Evolutionary conservation across 2,113 vertebrate genomes (phyloP).

Genomic region (Callionymus lyra): DNA sequence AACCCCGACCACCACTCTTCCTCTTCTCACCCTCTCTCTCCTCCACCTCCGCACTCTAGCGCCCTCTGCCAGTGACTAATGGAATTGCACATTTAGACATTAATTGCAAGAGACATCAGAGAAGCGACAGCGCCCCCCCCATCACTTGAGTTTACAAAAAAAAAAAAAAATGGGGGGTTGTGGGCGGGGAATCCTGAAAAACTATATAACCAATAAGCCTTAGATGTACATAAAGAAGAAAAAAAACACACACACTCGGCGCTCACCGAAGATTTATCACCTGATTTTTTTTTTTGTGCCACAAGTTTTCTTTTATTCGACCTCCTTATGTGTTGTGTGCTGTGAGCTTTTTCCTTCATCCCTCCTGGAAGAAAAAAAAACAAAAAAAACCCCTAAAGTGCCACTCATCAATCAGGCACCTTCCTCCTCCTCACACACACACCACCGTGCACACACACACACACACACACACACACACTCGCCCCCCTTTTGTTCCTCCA

Average conservation of each 20-base stretch:
- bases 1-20: not conserved
- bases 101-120: conserved; percentile 72
- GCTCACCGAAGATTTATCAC: conserved; percentile 83
- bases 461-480: not conserved
- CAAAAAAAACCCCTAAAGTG: conserved; percentile 35
- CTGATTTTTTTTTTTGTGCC: conserved; percentile 71
- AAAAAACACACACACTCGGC: conserved; percentile 69
- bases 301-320: conserved; percentile 68
- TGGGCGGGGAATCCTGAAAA: conserved; percentile 82
- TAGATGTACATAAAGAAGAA: conserved; percentile 90
- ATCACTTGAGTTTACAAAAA: conserved; percentile 78
- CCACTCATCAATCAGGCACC: conserved; percentile 26
- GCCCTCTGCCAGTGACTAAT: conserved; percentile 71
- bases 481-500: conserved; percentile 40
- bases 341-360: conserved; percentile 26
- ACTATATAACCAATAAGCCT: conserved; percentile 99
- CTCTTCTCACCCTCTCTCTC: conserved; percentile 1
- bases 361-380: not conserved
- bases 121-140: conserved; percentile 12
- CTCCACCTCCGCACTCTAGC: not conserved
- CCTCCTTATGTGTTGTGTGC: conserved; percentile 68
- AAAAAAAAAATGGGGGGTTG: too few relatives aligned
- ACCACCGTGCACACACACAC: conserved; percentile 1
- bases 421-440: conserved; percentile 12
- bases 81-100: conserved; percentile 83